Conservation (phyloP, 2,113 vertebrate species). For the Muntiacus reevesi region DNA sequence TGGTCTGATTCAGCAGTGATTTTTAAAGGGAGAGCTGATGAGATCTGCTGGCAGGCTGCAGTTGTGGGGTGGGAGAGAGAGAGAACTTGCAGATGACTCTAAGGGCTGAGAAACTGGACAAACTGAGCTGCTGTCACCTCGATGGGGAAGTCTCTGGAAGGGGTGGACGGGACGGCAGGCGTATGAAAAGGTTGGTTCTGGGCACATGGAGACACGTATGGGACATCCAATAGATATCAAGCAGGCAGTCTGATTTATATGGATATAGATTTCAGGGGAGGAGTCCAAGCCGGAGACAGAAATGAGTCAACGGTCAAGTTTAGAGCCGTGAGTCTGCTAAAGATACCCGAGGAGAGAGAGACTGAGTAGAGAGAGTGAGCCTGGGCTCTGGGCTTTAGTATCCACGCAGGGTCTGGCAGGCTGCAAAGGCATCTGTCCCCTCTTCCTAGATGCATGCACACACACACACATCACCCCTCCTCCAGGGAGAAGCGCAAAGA, state of each 20-base stretch:
- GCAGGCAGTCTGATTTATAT: not conserved
- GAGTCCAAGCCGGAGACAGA: not conserved
- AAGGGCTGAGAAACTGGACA: not conserved
- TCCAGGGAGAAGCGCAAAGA: not conserved
- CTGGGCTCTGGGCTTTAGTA: not conserved
- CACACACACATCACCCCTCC: fast-evolving
- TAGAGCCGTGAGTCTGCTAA: not conserved
- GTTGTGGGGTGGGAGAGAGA: not conserved
- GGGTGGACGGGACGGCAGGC: fast-evolving
- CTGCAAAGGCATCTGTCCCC: not conserved
- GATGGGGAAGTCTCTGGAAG: not conserved
- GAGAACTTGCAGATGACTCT: not conserved
- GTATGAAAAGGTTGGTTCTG: not conserved
- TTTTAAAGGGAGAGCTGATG: not conserved
- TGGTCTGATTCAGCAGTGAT: not conserved
- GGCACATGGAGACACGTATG: fast-evolving
- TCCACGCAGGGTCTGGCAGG: not conserved
- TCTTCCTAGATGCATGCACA: fast-evolving
- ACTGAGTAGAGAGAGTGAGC: not conserved
- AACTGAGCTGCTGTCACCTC: fast-evolving
- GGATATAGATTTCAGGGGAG: not conserved
- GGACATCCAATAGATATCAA: not conserved
- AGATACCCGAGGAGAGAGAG: not conserved
- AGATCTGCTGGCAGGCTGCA: not conserved
- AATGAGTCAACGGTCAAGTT: not conserved